A percentile compares a stretch with the other conserved stretches of the same genome.
phyloP scores from a whole-genome alignment of 2,113 vertebrate species.

The Piprites chloris region DNA sequence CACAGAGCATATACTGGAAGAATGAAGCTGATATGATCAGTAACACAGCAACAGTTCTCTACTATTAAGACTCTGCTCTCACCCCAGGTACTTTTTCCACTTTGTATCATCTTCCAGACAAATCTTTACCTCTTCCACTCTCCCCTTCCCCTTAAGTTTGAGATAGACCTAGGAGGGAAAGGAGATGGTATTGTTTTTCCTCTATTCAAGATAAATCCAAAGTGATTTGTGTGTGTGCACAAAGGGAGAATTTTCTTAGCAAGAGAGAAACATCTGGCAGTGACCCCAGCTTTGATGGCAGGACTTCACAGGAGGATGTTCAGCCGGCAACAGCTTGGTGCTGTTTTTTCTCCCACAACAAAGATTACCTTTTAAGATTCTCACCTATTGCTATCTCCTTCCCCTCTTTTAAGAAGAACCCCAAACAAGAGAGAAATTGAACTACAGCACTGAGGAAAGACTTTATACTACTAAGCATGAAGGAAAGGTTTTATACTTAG shows the following conservation, averaged over 20 bases:
- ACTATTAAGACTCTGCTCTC: neutral
- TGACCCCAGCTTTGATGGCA: neutral
- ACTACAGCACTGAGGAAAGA: neutral
- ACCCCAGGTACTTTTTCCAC: neutral
- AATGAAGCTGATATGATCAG: neutral
- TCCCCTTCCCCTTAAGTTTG: neutral
- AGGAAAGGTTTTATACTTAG: neutral
- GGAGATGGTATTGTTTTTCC: neutral
- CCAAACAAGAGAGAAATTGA: neutral
- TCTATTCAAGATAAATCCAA: neutral
- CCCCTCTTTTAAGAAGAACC: neutral
- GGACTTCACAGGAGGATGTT: neutral
- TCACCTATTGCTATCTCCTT: slow-evolving; percentile 24
- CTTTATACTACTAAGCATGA: neutral
- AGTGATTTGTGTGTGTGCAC: neutral
- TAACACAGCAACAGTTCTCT: neutral
- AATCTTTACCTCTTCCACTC: neutral
- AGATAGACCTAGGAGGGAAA: neutral
- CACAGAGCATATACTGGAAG: neutral
- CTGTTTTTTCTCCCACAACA: slow-evolving; percentile 18
- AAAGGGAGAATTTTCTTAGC: slow-evolving; percentile 17
- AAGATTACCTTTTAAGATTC: slow-evolving; percentile 35
- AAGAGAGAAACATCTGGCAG: neutral
- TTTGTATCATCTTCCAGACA: neutral
- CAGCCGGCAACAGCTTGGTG: neutral